These are phyloP conservation scores for Leptodactylus fuscus DNA, from an alignment of 2,113 vertebrate species.

Conservation along the genomic window DNA sequence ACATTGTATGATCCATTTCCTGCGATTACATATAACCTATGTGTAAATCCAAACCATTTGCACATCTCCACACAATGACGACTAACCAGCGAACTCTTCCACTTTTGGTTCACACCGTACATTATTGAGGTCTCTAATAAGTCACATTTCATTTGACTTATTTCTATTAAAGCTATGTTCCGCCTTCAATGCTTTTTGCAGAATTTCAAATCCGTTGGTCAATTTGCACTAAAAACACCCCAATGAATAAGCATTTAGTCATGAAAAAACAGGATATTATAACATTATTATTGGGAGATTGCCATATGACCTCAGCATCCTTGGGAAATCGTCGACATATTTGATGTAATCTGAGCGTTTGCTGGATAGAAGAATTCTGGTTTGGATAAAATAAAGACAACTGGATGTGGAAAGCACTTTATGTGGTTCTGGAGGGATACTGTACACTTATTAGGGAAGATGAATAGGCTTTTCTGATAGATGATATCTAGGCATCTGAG, in stretches of 20 bases:
- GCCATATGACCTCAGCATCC: constrained; percentile 28
- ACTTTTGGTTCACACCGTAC: neutral
- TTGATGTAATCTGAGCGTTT: neutral
- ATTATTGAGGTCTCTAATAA: neutral
- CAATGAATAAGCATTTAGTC: constrained; percentile 13
- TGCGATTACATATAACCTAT: neutral
- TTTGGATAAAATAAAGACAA: constrained; percentile 16
- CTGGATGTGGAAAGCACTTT: constrained; percentile 9
- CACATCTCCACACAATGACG: neutral
- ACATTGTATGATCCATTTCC: neutral
- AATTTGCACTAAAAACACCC: constrained; percentile 23
- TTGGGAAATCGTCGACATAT: constrained; percentile 24
- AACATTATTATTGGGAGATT: constrained; percentile 29
- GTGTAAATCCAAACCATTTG: neutral
- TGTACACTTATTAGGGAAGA: neutral
- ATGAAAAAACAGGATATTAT: constrained; percentile 9
- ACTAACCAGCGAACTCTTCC: neutral
- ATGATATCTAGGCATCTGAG: constrained; percentile 9
- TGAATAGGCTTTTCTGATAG: neutral
- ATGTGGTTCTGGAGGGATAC: neutral
- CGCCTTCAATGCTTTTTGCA: neutral
- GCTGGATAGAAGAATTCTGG: neutral
- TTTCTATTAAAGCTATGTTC: neutral
- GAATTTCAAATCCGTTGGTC: neutral
- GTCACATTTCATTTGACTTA: neutral